Percentiles rank a stretch among this genome's conserved stretches.
Evolutionary conservation across 2,888 invertebrate genomes (phyloP).

Genomic region (Muscina levida): DNA sequence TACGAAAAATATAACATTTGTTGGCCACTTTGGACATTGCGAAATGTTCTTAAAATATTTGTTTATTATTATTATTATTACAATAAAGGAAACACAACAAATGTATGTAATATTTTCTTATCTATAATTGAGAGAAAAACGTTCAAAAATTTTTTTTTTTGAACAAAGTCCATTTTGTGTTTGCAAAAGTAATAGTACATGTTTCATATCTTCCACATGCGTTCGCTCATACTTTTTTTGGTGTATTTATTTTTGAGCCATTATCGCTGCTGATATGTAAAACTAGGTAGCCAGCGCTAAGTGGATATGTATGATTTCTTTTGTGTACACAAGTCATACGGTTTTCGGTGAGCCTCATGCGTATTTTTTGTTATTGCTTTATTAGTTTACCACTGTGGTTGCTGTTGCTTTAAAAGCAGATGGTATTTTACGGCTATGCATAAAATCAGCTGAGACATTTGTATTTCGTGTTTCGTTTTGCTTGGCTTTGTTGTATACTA

Average conservation of each 20-base stretch:
- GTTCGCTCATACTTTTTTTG: not conserved
- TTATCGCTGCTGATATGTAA: no score
- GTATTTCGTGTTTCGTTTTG: constrained; percentile 11
- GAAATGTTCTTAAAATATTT: no score
- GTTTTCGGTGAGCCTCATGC: constrained; percentile 1
- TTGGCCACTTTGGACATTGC: not conserved
- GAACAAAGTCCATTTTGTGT: constrained; percentile 38
- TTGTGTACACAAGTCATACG: not conserved
- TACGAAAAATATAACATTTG: constrained; percentile 8
- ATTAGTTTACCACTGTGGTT: not conserved
- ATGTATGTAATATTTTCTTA: no score
- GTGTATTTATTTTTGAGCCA: no score
- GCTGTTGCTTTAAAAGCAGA: not conserved
- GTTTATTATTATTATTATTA: no score
- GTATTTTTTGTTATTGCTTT: not conserved
- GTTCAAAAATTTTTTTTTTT: no score
- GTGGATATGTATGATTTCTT: not conserved
- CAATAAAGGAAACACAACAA: not conserved
- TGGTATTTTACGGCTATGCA: constrained; percentile 3
- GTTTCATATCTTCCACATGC: not conserved
- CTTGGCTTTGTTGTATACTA: not conserved
- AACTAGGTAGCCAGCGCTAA: no score
- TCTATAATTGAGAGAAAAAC: not conserved
- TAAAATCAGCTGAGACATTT: constrained; percentile 25
- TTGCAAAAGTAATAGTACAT: not conserved